Evolutionary conservation across 2,888 invertebrate species (phyloP), one percentile per base, ranked within the genome.

Genomic region (Eulithis prunata): DNA sequence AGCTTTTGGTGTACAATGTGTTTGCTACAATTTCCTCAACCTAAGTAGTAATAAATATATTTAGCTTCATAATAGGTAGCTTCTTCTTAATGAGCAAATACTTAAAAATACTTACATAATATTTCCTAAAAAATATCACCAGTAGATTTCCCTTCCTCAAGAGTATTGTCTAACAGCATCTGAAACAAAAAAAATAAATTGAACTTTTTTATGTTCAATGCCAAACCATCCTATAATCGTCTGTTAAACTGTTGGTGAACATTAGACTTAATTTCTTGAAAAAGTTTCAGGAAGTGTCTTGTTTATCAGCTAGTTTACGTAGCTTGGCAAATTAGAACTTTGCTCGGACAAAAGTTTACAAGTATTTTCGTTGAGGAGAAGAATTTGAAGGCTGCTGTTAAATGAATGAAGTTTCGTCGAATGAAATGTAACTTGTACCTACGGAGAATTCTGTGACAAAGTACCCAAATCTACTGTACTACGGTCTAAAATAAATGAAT

Each of bases 81-180:
- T n/a, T 21, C 21, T 21, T 1, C 21, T 2, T 2, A 21, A 21
- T 21, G 2, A 21, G 21, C 21, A 21, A 21, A 21, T 21, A 1
- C 2, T 21, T 21, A 1, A 1, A 21, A 21, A 21, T 79, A 89
- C 90, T 91, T 78, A 90, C 91, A 64, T 61, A 68, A 91, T 91
- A 88, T 88, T 87, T 79, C 77, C 78, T 82, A 83, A 80, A 82
- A 82, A 85, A 86, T 89, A 87, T 89, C 86, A 87, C 82, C 80
- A 68, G 43, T 64, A 64, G 73, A 80, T 69, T 78, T 79, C 77
- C 75, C 76, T 77, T 75, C 72, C 73, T 82, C 70, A 73, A 80
- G 75, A 75, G 83, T 89, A 88, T 90, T 89, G 86, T 90, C 88
- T 82, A 78, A 79, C 84, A 86, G 85, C 88, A 90, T 89, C 91